Evolutionary conservation across 2,888 invertebrate genomes (phyloP).

Genomic region (Phyllotreta striolata): DNA sequence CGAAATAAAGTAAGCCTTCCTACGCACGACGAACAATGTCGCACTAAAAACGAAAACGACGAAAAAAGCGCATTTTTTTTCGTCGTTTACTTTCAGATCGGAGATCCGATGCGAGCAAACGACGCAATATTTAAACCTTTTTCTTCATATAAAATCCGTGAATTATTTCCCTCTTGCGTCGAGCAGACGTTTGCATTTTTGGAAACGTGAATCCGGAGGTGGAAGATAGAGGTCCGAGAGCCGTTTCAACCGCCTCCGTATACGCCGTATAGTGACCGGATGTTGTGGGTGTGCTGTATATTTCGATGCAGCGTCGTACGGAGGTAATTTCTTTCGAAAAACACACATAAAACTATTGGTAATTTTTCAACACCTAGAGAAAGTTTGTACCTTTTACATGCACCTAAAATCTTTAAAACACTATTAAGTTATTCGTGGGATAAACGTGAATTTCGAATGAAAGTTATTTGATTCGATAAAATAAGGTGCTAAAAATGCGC

Average conservation of each 20-base stretch:
- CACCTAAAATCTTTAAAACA: too few species aligned
- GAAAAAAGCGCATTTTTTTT: conserved; percentile 2
- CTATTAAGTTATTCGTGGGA: too few species aligned
- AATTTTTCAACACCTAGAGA: too few species aligned
- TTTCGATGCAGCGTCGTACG: conserved; percentile 33
- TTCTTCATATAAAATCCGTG: conserved; percentile 40
- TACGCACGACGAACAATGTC: too few species aligned
- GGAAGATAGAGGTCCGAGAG: conserved; percentile 37
- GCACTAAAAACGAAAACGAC: not conserved
- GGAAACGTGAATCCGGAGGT: conserved; percentile 37
- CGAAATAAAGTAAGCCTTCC: too few species aligned
- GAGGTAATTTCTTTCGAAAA: too few species aligned
- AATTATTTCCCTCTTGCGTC: conserved; percentile 39
- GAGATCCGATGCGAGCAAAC: conserved; percentile 19
- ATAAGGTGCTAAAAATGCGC: too few species aligned
- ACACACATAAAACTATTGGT: too few species aligned
- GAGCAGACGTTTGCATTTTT: conserved; percentile 43
- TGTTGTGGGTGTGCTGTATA: conserved; percentile 38
- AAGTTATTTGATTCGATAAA: too few species aligned
- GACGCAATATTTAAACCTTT: conserved; percentile 38
- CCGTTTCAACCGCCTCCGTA: conserved; percentile 32
- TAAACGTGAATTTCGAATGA: too few species aligned
- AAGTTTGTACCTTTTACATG: too few species aligned
- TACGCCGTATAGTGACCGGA: conserved; percentile 33
- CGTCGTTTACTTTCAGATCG: not conserved